phyloP scores from a whole-genome alignment of 2,888 invertebrate genomes.

The Temnothorax rugatulus region DNA sequence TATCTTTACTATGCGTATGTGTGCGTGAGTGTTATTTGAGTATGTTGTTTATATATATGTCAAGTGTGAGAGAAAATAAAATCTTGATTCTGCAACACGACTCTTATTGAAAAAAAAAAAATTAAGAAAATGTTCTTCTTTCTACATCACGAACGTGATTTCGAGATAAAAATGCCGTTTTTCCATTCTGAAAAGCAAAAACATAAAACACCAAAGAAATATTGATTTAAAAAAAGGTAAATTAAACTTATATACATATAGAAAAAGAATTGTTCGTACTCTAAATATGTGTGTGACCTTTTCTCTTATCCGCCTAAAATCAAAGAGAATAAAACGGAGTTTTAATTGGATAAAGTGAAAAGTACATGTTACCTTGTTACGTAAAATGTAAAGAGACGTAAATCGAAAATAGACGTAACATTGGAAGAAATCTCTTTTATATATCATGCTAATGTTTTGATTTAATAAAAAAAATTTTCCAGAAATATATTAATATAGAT shows the following conservation, averaged over 20 bases:
- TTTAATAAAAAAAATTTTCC: slow-evolving; percentile 2
- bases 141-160: background rate
- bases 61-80: slow-evolving; percentile 35
- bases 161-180: background rate
- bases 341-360: background rate
- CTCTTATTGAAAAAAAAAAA: background rate
- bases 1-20: slow-evolving; percentile 22
- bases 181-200: background rate
- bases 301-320: background rate
- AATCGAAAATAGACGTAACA: background rate
- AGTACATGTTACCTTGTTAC: background rate
- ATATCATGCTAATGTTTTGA: background rate
- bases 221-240: slow-evolving; percentile 11
- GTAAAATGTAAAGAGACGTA: slow-evolving; percentile 2
- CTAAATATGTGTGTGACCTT: background rate
- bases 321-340: background rate
- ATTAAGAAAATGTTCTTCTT: slow-evolving; percentile 13
- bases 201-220: background rate
- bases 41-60: slow-evolving; percentile 50
- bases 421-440: slow-evolving; percentile 1
- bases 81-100: background rate
- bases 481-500: background rate
- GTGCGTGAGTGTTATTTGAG: background rate
- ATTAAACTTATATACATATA: slow-evolving; percentile 7
- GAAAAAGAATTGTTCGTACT: background rate